These are phyloP conservation scores for Desmophyllum pertusum DNA, from an alignment of 92 coral and sea anemone genomes.

Conservation along the genomic window DNA sequence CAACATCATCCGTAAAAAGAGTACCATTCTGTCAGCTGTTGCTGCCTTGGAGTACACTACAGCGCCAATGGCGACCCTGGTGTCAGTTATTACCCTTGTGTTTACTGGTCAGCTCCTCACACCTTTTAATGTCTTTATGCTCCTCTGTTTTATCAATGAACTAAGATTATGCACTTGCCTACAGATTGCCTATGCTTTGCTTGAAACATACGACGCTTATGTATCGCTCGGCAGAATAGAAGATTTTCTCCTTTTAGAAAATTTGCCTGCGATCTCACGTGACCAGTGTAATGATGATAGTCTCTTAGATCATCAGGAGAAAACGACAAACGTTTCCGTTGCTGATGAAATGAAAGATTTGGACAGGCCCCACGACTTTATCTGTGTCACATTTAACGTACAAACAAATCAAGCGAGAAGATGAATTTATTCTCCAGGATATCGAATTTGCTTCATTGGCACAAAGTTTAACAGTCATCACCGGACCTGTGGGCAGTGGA, in stretches of 20 bases:
- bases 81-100: conserved; percentile 9
- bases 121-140: neutral
- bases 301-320: neutral
- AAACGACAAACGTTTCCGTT: neutral
- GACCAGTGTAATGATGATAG: neutral
- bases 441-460: neutral
- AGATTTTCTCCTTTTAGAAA: conserved; percentile 10
- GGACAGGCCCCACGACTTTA: neutral
- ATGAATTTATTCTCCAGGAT: neutral
- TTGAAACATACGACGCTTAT: neutral
- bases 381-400: neutral
- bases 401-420: neutral
- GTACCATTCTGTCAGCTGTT: neutral
- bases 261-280: neutral
- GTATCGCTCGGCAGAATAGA: neutral
- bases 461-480: neutral
- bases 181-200: neutral
- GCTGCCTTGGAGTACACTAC: neutral
- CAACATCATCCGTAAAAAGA: neutral
- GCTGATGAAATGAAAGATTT: neutral
- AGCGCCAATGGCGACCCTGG: neutral
- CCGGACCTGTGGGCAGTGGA: conserved; percentile 10
- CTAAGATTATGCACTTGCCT: no score
- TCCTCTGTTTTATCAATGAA: neutral
- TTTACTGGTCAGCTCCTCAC: neutral